Base-by-base conservation (phyloP, 2,888 invertebrate genomes). In the Synergus laeviventris region DNA sequence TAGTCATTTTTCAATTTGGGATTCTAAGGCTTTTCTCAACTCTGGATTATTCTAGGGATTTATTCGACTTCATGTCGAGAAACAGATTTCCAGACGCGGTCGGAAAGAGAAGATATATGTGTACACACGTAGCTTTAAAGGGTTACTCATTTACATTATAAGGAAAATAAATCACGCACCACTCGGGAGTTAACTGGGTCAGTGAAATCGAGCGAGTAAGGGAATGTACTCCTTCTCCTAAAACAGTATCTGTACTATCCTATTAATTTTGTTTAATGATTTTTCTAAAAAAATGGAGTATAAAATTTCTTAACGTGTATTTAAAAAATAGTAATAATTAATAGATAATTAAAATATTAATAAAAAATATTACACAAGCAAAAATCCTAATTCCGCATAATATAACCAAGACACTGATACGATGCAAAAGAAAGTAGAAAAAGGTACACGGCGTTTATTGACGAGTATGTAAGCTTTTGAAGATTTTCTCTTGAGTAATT, bases 401-500 rank as follows among this genome's bases (percentile, higher is more conserved):
- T 64, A 4, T 64, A 64, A 42, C 16, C 38, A 56, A 21, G 12
- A 5, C 42, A 42, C 42, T 7, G 12, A 42, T 21, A 14, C 21
- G 0, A 64, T 21, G 21, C 21, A 64, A 64, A 64, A 62, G 14
- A 64, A 11, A 64, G 39, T 38, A 24, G 18, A 62, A 62, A 64
- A 64, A 64, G 21, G 21, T 64, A 42, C 42, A 39, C 56, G 21
- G 64, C 18, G 18, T 42, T 21, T 38, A 21, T 64, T 64, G 11
- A 38, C 11, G n/a, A 38, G 36, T 64, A 64, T 42, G 4, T 64
- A 21, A 21, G 39, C 64, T 64, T 64, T 64, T 64, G 39, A 39
- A 64, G 18, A 21, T 64, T 64, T 64, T 62, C 38, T 62, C 18
- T 62, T 39, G 64, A 64, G 64, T 64, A 18, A 39, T 64, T 64